Evolutionary conservation across 2,797 vertebrate genomes (phyloP).

Genomic region (Paedocypris micromegethes): DNA sequence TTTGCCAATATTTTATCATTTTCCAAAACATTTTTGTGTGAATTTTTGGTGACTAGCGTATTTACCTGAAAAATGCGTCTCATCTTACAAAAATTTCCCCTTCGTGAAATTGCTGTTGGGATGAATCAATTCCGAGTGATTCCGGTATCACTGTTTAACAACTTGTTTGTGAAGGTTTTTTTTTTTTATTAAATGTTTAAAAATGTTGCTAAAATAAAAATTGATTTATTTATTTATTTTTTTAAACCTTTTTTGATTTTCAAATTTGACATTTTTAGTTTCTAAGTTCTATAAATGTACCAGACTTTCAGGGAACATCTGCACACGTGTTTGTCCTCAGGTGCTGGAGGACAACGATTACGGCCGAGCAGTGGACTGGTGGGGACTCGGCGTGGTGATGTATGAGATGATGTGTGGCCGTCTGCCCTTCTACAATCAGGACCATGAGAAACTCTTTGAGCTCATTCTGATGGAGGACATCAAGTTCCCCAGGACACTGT

Average conservation of each 20-base stretch:
- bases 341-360: conserved; percentile 96
- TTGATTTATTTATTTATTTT: too few species aligned
- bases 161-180: too few species aligned
- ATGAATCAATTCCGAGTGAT: too few species aligned
- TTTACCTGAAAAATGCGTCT: too few species aligned
- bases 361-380: conserved; percentile 94
- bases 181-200: too few species aligned
- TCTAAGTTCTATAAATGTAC: background rate
- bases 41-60: too few species aligned
- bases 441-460: conserved; percentile 97
- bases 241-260: conserved; percentile 15
- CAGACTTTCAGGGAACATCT: background rate
- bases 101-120: too few species aligned
- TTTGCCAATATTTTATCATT: too few species aligned
- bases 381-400: conserved; percentile 93
- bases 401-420: conserved; percentile 98
- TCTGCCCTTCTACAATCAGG: conserved; percentile 95
- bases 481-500: conserved; percentile 93
- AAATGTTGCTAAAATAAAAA: too few species aligned
- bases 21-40: too few species aligned
- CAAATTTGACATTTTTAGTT: conserved; percentile 29
- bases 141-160: too few species aligned
- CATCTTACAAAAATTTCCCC: too few species aligned
- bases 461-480: conserved; percentile 97
- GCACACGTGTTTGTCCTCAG: conserved; percentile 56